A percentile compares a stretch with the other conserved stretches of the same genome.
Conservation (phyloP, 2,888 invertebrate species). For the Saturnia pavonia region DNA sequence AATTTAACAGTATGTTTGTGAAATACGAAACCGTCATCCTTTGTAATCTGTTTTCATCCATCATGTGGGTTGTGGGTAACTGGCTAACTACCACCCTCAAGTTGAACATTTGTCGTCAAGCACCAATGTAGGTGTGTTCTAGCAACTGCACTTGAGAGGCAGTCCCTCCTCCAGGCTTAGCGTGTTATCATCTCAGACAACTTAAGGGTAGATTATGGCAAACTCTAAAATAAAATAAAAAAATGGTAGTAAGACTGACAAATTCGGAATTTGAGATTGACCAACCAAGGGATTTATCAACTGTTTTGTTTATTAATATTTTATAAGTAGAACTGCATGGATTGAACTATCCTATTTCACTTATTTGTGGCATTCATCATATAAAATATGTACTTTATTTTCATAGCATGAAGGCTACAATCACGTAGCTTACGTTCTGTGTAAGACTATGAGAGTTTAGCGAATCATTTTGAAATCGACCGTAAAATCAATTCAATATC, state of each 20-base stretch:
- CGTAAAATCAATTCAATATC: slow-evolving; percentile 42
- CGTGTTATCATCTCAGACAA: too few species aligned
- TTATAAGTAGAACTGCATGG: not conserved
- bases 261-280: too few species aligned
- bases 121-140: too few species aligned
- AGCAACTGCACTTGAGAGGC: too few species aligned
- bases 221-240: too few species aligned
- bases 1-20: not conserved
- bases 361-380: not conserved
- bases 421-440: not conserved
- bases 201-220: too few species aligned
- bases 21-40: not conserved
- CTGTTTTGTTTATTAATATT: not conserved
- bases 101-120: too few species aligned
- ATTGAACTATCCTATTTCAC: not conserved
- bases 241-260: too few species aligned
- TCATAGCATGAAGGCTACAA: not conserved
- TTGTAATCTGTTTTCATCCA: not conserved
- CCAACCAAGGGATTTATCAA: not conserved
- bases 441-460: slow-evolving; percentile 7
- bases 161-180: too few species aligned
- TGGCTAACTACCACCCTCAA: too few species aligned
- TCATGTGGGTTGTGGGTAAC: not conserved
- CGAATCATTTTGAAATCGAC: slow-evolving; percentile 17
- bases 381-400: slow-evolving; percentile 3